phyloP scores from a whole-genome alignment of 2,113 vertebrate species.

The Pelmatolapia mariae region DNA sequence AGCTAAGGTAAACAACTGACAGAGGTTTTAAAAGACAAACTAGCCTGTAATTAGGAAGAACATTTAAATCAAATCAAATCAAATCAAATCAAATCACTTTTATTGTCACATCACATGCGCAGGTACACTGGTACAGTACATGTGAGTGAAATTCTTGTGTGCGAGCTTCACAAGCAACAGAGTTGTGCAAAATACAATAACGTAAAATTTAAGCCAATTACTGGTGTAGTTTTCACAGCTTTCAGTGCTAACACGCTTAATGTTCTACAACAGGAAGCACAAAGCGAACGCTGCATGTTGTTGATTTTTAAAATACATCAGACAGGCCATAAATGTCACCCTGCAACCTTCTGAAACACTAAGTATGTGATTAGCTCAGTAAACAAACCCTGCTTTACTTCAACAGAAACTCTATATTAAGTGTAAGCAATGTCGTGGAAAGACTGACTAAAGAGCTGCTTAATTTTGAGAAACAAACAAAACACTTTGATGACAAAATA shows the following conservation, averaged over 20 bases:
- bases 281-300: not conserved
- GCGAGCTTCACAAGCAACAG: too few species aligned
- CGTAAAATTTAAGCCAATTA: not conserved
- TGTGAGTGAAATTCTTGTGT: too few species aligned
- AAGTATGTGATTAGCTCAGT: not conserved
- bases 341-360: not conserved
- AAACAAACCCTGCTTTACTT: not conserved
- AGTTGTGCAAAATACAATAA: too few species aligned
- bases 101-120: too few species aligned
- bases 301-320: not conserved
- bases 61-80: too few species aligned
- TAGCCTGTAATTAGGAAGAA: not conserved
- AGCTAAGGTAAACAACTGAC: not conserved
- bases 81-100: too few species aligned
- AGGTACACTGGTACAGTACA: too few species aligned
- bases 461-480: not conserved
- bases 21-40: constrained; percentile 17
- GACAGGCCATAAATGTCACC: not conserved
- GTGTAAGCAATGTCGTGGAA: not conserved
- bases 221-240: not conserved
- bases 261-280: not conserved
- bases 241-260: not conserved
- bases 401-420: not conserved
- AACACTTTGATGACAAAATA: not conserved
- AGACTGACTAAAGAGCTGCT: not conserved